Evolutionary conservation across 1,140 invertebrate species (phyloP).

Genomic region (Dinoponera quadriceps): DNA sequence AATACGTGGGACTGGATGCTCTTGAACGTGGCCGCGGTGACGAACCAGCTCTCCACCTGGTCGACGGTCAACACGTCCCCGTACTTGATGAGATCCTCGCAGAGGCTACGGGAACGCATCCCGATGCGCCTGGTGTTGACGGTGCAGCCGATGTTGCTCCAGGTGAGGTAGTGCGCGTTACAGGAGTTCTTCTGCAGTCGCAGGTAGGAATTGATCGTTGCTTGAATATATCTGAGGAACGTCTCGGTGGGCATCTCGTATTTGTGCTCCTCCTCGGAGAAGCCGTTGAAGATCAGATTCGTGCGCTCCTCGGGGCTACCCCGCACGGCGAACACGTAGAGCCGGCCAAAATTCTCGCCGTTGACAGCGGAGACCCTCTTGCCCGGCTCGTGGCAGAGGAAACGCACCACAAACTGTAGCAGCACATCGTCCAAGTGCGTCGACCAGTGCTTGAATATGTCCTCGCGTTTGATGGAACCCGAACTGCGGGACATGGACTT

Average conservation of each 20-base stretch:
- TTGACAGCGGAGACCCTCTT: conserved; percentile 82
- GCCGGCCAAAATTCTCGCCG: conserved; percentile 82
- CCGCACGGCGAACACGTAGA: conserved; percentile 82
- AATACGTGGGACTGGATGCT: conserved; percentile 83
- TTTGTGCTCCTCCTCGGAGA: conserved; percentile 82
- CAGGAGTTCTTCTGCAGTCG: conserved; percentile 82
- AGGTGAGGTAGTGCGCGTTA: conserved; percentile 78
- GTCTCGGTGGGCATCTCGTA: conserved; percentile 77
- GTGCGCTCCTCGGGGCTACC: conserved; percentile 82
- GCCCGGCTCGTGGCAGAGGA: conserved; percentile 83
- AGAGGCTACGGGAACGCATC: conserved; percentile 81
- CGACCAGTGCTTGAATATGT: conserved; percentile 85
- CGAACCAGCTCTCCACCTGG: conserved; percentile 81
- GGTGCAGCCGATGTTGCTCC: conserved; percentile 84
- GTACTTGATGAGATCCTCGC: conserved; percentile 79
- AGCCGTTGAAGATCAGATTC: conserved; percentile 80
- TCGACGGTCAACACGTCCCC: conserved; percentile 78
- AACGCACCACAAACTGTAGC: conserved; percentile 82
- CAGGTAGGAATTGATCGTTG: conserved; percentile 84
- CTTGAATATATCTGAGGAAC: conserved; percentile 82
- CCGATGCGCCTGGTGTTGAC: conserved; percentile 82
- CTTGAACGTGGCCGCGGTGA: conserved; percentile 77
- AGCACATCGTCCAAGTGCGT: conserved; percentile 81
- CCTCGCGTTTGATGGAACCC: conserved; percentile 84
- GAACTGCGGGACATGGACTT: conserved; percentile 85